Percentiles rank a stretch among this genome's conserved stretches.
These are phyloP conservation scores for Drosophila kuntzei DNA, from an alignment of 2,888 invertebrate genomes.

Conservation along the genomic window DNA sequence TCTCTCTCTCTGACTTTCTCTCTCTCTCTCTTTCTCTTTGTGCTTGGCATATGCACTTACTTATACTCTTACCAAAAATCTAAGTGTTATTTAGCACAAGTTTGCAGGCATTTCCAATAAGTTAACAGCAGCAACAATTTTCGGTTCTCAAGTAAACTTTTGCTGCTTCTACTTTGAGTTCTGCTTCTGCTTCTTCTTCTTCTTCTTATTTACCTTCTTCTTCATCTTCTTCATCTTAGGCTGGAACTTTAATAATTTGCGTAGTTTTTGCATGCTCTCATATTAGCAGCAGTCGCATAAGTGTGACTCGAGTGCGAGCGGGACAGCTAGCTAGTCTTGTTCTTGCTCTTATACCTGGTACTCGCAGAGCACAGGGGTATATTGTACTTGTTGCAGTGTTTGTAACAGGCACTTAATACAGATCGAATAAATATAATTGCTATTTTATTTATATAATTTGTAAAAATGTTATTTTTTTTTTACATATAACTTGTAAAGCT, in stretches of 20 bases:
- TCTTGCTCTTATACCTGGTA: conserved; percentile 4
- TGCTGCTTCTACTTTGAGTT: conserved; percentile 2
- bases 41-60: neutral
- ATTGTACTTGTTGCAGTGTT: too few species aligned
- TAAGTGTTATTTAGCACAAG: conserved; percentile 40
- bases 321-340: neutral
- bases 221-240: neutral
- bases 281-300: neutral
- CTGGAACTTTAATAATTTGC: conserved; percentile 50
- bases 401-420: neutral
- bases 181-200: conserved; percentile 4
- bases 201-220: conserved; percentile 1
- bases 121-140: conserved; percentile 46
- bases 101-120: conserved; percentile 57
- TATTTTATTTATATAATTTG: too few species aligned
- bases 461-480: too few species aligned
- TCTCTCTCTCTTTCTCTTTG: neutral
- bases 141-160: conserved; percentile 34
- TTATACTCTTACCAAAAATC: neutral
- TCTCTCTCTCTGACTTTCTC: neutral
- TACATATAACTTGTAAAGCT: too few species aligned
- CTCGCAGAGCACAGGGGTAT: neutral
- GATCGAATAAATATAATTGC: too few species aligned
- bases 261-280: conserved; percentile 25
- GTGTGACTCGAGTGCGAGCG: neutral